A percentile compares a stretch with the other conserved stretches of the same genome.
phyloP scores from a whole-genome alignment of 2,113 vertebrate genomes.

The Progne subis region DNA sequence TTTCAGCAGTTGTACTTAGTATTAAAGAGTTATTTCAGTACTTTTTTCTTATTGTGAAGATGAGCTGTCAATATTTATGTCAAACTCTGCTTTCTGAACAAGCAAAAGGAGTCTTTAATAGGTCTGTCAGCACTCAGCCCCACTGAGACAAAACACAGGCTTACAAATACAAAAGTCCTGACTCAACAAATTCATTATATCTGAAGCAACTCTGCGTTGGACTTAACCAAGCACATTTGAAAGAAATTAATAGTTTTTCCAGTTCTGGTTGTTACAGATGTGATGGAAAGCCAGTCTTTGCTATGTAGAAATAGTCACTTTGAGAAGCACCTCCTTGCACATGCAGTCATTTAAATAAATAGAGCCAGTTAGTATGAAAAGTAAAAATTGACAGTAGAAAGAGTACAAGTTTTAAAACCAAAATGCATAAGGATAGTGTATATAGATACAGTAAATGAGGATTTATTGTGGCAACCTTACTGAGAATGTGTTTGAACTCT shows the following conservation, averaged over 20 bases:
- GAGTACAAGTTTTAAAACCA: neutral
- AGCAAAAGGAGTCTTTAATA: neutral
- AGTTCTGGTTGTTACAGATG: neutral
- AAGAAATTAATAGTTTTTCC: constrained; percentile 23
- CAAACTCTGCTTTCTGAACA: constrained; percentile 11
- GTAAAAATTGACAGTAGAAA: neutral
- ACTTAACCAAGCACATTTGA: constrained; percentile 8
- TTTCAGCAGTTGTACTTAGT: neutral
- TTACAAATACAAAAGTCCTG: neutral
- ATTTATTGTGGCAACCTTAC: neutral
- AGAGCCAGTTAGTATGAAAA: neutral
- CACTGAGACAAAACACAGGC: neutral
- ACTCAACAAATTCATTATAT: neutral
- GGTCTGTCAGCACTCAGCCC: neutral
- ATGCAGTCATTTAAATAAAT: neutral
- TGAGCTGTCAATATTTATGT: neutral
- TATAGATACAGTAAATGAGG: neutral
- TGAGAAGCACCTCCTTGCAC: neutral
- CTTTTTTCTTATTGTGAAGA: neutral
- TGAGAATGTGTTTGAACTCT: neutral
- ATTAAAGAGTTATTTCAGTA: neutral
- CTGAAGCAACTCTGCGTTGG: neutral
- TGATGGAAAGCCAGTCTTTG: neutral
- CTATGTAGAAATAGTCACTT: neutral
- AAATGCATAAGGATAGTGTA: neutral